Percentiles rank a stretch among this genome's conserved stretches.
Conservation (phyloP, 2,888 invertebrate genomes). For the Acrobasis repandana region DNA sequence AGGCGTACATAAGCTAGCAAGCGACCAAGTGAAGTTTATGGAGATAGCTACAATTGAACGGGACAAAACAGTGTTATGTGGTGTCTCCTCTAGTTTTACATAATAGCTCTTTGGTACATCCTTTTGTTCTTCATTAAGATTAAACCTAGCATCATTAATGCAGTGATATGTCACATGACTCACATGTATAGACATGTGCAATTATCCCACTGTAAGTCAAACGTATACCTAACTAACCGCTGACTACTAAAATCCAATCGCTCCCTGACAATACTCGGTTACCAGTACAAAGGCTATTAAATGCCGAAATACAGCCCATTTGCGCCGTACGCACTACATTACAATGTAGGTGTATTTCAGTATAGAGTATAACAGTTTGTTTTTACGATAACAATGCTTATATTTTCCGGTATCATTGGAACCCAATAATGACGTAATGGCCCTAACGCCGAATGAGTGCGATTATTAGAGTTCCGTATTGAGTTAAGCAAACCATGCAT, state of each 20-base stretch:
- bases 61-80: no score
- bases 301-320: slow-evolving; percentile 14
- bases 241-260: slow-evolving; percentile 6
- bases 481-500: not conserved
- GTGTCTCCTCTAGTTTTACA: no score
- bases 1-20: no score
- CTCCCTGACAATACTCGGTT: slow-evolving; percentile 5
- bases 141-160: no score
- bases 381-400: slow-evolving; percentile 22
- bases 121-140: no score
- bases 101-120: no score
- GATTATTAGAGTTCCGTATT: not conserved
- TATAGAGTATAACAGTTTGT: slow-evolving; percentile 8
- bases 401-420: slow-evolving; percentile 19
- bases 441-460: slow-evolving; percentile 1
- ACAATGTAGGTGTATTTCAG: not conserved
- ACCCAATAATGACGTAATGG: slow-evolving; percentile 18
- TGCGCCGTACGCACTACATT: not conserved
- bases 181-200: not conserved
- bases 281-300: slow-evolving; percentile 5
- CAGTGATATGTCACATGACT: no score
- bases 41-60: no score
- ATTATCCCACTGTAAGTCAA: not conserved
- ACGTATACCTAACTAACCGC: not conserved
- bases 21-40: no score